Percentiles rank a stretch among this genome's conserved stretches.
Conservation (phyloP, 2,888 invertebrate genomes). For the Hydropsyche betteni region DNA sequence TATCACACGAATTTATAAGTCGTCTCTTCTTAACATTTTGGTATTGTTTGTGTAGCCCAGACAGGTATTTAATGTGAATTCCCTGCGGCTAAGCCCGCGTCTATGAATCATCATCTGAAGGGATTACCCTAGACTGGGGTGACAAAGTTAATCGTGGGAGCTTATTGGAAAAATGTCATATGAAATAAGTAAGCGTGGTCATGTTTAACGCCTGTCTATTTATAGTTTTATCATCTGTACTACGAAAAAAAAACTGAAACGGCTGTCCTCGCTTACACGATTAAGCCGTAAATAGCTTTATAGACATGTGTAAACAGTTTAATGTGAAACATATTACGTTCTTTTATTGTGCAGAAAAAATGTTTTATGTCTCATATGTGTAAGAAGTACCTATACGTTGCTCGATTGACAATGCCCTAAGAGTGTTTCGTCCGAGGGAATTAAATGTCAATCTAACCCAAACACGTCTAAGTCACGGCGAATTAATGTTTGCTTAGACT, state of each 20-base stretch:
- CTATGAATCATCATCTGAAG: conserved; percentile 43
- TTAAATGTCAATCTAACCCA: conserved; percentile 36
- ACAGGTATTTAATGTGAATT: background rate
- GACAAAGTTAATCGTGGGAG: conserved; percentile 37
- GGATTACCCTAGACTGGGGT: conserved; percentile 34
- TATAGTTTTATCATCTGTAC: too few species aligned
- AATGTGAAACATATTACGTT: background rate
- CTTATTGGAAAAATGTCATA: conserved; percentile 42
- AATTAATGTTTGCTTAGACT: conserved; percentile 34
- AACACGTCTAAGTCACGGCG: conserved; percentile 27
- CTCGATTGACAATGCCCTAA: background rate
- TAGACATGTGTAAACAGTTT: background rate
- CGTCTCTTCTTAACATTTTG: too few species aligned
- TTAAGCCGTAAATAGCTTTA: too few species aligned
- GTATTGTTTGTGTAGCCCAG: too few species aligned
- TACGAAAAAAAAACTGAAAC: too few species aligned
- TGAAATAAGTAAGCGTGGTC: background rate
- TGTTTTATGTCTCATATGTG: conserved; percentile 6
- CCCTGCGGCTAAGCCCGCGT: background rate
- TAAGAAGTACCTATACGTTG: background rate
- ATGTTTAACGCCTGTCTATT: too few species aligned
- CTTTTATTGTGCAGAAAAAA: background rate
- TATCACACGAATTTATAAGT: too few species aligned
- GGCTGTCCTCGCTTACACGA: too few species aligned
- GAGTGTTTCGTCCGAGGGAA: conserved; percentile 6